Evolutionary conservation across 2,797 vertebrate species (phyloP), one percentile per base, ranked within the genome.

Genomic region (Coreius guichenoti): DNA sequence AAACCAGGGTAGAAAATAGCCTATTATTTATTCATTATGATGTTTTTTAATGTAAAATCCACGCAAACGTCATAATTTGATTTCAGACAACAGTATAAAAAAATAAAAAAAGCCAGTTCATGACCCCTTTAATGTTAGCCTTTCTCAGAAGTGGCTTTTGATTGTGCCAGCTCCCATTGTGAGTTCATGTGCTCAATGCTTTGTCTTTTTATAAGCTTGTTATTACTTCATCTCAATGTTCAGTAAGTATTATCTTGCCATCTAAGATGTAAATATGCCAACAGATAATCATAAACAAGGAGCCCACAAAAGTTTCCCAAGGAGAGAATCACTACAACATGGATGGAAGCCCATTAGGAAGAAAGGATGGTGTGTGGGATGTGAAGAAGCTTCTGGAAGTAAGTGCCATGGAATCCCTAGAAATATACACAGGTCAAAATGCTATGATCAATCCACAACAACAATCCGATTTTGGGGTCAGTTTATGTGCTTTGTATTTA

Each of bases 301-400:
- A 94, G 80, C 95, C 97, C 72, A 98, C 94, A 7, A 77, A 29
- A 21, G 81, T 87, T 89, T 84, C 83, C 29, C 0, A 81, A 17
- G 95, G 90, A 43, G 86, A 86, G 91, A 90, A 81, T 58, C 97
- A 99, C 89, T 99, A 98, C 82, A 99, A 99, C 84, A 99, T 99
- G 98, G 89, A 96, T 68, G 95, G 94, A 90, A 97, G 96, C 87
- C 94, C 94, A 2, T 93, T 93, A 2, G 72, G 90, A 26, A 92
- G 86, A 78, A 94, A 92, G n/a, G 96, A 94, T 80, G 95, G 96
- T 76, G 97, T 98, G 65, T 99, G 98, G 98, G 97, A 99, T 49
- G 98, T 99, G 85, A 99, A 99, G 93, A 95, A 83, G 90, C 95
- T 99, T 80, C 92, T 99, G 47, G 98, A 99, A 97, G 98, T 99